Conservation (phyloP, 2,797 vertebrate species). For the Gymnothorax reevesii region DNA sequence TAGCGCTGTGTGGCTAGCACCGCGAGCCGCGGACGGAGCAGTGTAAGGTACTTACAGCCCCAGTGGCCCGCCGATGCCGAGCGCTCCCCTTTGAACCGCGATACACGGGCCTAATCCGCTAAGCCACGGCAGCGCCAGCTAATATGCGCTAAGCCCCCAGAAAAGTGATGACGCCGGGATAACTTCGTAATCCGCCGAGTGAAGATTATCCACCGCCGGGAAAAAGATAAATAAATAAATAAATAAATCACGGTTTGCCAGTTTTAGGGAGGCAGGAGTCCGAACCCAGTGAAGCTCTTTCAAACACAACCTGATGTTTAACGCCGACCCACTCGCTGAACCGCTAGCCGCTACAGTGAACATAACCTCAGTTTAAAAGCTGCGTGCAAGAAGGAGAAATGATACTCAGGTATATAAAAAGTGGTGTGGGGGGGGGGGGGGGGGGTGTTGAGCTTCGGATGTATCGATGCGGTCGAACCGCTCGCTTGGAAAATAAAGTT, state of each 20-base stretch:
- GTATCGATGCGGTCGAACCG: too few species aligned
- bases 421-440: too few species aligned
- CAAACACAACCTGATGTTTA: conserved; percentile 44
- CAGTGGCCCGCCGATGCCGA: conserved; percentile 61
- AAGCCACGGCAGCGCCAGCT: conserved; percentile 70
- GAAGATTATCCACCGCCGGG: conserved; percentile 68
- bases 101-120: conserved; percentile 66
- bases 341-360: background rate
- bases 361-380: too few species aligned
- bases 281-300: conserved; percentile 51
- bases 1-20: conserved; percentile 46
- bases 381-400: too few species aligned
- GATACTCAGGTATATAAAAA: too few species aligned
- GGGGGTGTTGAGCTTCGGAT: too few species aligned
- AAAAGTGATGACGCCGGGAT: conserved; percentile 76
- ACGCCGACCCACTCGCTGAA: conserved; percentile 32
- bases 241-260: conserved; percentile 65
- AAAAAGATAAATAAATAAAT: background rate
- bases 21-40: conserved; percentile 49
- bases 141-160: conserved; percentile 74
- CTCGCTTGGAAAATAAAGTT: too few species aligned
- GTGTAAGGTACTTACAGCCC: conserved; percentile 61
- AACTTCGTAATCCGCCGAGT: conserved; percentile 71
- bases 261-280: conserved; percentile 52
- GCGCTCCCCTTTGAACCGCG: conserved; percentile 71